Evolutionary conservation across 2,888 invertebrate species (phyloP).

Genomic region (Drosophila anomelani): DNA sequence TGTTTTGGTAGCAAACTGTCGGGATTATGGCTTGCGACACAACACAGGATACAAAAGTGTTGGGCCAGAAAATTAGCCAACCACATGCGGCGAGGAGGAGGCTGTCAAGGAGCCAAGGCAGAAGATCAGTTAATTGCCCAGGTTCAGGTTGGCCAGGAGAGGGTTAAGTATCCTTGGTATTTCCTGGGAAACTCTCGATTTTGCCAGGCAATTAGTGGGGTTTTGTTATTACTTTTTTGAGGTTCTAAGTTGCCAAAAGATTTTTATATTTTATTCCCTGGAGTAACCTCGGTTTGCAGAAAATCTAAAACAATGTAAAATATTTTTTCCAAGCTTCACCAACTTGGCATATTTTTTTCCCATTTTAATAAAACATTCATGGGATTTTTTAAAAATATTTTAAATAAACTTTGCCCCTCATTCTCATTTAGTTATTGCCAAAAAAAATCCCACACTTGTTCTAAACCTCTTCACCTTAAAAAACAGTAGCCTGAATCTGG

Average conservation of each 20-base stretch:
- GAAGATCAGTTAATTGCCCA: conserved; percentile 65
- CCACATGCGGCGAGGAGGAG: conserved; percentile 64
- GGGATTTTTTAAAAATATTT: neutral
- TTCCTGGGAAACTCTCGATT: conserved; percentile 1
- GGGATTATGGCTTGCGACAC: conserved; percentile 60
- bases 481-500: conserved; percentile 43
- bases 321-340: neutral
- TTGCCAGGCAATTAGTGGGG: neutral
- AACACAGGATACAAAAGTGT: conserved; percentile 46
- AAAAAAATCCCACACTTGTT: neutral
- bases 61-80: conserved; percentile 60
- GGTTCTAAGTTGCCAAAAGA: neutral
- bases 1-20: conserved; percentile 72
- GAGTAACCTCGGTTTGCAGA: no score
- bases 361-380: neutral
- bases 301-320: neutral
- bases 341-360: neutral
- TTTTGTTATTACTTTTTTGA: neutral
- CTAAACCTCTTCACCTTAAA: neutral
- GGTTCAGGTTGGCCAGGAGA: conserved; percentile 21
- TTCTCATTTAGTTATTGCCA: neutral
- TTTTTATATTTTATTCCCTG: neutral
- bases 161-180: neutral
- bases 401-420: neutral
- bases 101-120: conserved; percentile 9